These are phyloP conservation scores for Lasioglossum baleicum DNA, from an alignment of 1,140 invertebrate species.

Conservation along the genomic window DNA sequence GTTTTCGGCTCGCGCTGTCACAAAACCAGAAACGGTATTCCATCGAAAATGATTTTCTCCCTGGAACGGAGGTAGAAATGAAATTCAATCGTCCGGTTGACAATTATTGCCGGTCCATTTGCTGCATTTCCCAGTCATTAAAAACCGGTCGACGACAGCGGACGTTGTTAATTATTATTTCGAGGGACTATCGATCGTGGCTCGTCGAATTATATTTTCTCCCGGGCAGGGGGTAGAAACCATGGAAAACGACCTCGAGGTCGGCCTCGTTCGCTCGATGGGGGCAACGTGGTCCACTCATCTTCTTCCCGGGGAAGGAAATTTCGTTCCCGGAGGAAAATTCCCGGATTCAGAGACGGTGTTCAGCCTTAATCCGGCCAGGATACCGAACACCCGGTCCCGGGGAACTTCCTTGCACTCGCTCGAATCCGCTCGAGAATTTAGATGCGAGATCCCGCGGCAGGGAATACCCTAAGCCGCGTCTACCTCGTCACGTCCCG, in stretches of 20 bases:
- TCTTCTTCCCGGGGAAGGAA: background rate
- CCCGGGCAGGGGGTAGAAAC: background rate
- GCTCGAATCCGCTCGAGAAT: conserved; percentile 39
- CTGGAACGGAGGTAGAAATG: no score
- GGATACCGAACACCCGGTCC: conserved; percentile 12
- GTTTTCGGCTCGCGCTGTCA: no score
- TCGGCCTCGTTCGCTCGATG: background rate
- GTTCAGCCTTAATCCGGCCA: conserved; percentile 28
- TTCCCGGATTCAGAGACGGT: background rate
- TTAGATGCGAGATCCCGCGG: conserved; percentile 23
- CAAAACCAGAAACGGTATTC: no score
- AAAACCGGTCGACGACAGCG: background rate
- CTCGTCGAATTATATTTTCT: background rate
- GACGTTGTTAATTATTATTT: conserved; percentile 10
- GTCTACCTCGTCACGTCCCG: conserved; percentile 13
- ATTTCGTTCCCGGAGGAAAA: conserved; percentile 11
- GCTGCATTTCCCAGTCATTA: background rate
- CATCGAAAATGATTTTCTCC: background rate
- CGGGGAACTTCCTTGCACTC: conserved; percentile 6
- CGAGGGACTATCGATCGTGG: background rate
- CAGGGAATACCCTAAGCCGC: conserved; percentile 9
- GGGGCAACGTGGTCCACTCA: background rate
- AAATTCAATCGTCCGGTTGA: background rate
- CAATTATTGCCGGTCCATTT: background rate
- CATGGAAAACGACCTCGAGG: no score